Evolutionary conservation across 2,888 invertebrate genomes (phyloP).

Genomic region (Leptarthrus brevirostris): DNA sequence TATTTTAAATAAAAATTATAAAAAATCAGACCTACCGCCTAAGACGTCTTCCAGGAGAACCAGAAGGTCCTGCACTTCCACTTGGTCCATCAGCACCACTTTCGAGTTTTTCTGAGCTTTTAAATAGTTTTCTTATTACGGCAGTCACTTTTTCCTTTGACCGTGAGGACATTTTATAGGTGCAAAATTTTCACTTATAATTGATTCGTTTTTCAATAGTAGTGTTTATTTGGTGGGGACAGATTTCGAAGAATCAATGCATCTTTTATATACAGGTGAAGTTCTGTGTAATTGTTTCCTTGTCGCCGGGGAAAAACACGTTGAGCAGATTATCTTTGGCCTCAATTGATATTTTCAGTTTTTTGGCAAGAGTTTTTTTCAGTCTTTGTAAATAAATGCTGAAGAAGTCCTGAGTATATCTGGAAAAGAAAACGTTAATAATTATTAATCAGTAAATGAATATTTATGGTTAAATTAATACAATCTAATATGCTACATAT

Average conservation of each 20-base stretch:
- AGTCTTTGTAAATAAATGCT: neutral
- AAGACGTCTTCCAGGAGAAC: constrained; percentile 71
- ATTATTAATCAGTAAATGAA: too few species aligned
- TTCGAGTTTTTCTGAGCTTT: constrained; percentile 76
- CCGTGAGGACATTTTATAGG: constrained; percentile 76
- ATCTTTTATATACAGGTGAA: neutral
- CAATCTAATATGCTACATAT: too few species aligned
- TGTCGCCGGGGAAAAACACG: too few species aligned
- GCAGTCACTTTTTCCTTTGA: constrained; percentile 86
- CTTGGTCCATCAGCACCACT: constrained; percentile 70
- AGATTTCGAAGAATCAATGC: neutral
- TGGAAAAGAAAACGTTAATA: neutral
- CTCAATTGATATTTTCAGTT: neutral
- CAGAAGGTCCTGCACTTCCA: constrained; percentile 68
- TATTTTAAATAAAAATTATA: too few species aligned
- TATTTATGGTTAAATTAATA: too few species aligned
- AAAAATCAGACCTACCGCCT: constrained; percentile 55
- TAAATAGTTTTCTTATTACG: constrained; percentile 82
- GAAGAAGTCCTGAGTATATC: neutral
- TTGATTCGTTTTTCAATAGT: neutral
- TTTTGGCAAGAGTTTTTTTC: neutral
- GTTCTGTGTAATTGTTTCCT: too few species aligned
- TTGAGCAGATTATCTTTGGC: neutral
- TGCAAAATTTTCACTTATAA: neutral
- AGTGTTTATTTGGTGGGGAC: neutral